Evolutionary conservation across 2,888 invertebrate species (phyloP), one percentile per base, ranked within the genome.

Genomic region (Agrochola litura): DNA sequence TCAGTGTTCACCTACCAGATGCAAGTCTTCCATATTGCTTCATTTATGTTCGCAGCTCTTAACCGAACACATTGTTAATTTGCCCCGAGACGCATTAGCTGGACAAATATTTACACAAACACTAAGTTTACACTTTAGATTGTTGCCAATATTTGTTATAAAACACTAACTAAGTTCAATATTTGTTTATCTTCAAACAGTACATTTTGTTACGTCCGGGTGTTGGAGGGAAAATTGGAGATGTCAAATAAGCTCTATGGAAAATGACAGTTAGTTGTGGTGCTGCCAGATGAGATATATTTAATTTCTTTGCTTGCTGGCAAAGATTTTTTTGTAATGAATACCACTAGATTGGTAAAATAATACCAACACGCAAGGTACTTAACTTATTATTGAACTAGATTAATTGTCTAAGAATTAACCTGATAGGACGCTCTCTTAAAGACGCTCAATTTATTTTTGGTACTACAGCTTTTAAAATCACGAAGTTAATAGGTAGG

Each of bases 11-110:
- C n/a, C 37, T 68, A 43, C 49, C 84, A 87, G 77, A 75, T 87
- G 87, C 81, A 79, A n/a, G 46, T 66, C 79, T 56, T 87, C 79
- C n/a, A 72, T 69, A 70, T 69, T 54, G 77, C 78, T 75, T 69
- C 73, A 82, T 84, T 82, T 77, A 74, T 77, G 77, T 58, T 72
- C 73, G 64, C 80, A 76, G 76, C 76, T 80, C 71, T 73, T 74
- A 79, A 83, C 75, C 68, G 41, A 63, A 65, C 81, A 84, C 80
- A 68, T 75, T 85, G 85, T 82, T 85, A 82, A 85, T 85, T 82
- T 83, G 63, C 65, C 67, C 63, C 67, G 49, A 79, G 76, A 79
- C 71, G 87, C 87, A 88, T 88, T 88, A 88, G 82, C 77, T 67
- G 69, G 8, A 22, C 77, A 88, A 88, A 88, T 79, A 77, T 83